Evolutionary conservation across 2,113 vertebrate genomes (phyloP), one percentile per base, ranked within the genome.

Genomic region (Rhabdomys dilectus): DNA sequence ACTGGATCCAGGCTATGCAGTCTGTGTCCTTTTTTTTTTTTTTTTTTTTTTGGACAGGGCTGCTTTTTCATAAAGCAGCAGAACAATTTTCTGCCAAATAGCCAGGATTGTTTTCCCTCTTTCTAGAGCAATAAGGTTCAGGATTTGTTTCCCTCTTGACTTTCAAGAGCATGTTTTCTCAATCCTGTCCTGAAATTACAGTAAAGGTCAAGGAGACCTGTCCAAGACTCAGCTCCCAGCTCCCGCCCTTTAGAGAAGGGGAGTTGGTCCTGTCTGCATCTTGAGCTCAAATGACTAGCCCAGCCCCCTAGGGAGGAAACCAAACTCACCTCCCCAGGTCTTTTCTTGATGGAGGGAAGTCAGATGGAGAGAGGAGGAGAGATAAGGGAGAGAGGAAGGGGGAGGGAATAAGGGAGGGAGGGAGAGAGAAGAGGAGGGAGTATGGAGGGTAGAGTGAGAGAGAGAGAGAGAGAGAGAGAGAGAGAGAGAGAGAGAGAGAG

Each of bases 171-270:
- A 11, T 97, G 90, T 96, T 97, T 97, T 98, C 92, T 97, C 86
- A 96, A 68, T 75, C 96, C 93, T 89, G 93, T 84, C 94, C 89
- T 93, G 95, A 98, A 98, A 97, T 97, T 97, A 98, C 98, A 97
- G 97, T 96, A 97, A 97, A 98, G 97, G 97, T 98, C 95, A 96
- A 93, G 95, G 81, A 96, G 94, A 56, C 80, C 95, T 89, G 92
- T 94, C 95, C 78, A 92, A 97, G 89, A 62, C 90, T 70, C 7
- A 31, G 66, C 94, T 64, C 68, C 76, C 7, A 31, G 66, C 94
- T 64, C 68, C 76, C 53, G 26, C 58, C 73, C 75, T 91, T 45
- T 62, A 15, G 66, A 0, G 4, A 39, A 0, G 26, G 24, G 64
- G 36, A 60, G 11, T 8, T 8, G 4, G 51, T 51, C 3, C 11